Evolutionary conservation across 2,113 vertebrate species (phyloP), one percentile per base, ranked within the genome.

Genomic region (Octodon degus): DNA sequence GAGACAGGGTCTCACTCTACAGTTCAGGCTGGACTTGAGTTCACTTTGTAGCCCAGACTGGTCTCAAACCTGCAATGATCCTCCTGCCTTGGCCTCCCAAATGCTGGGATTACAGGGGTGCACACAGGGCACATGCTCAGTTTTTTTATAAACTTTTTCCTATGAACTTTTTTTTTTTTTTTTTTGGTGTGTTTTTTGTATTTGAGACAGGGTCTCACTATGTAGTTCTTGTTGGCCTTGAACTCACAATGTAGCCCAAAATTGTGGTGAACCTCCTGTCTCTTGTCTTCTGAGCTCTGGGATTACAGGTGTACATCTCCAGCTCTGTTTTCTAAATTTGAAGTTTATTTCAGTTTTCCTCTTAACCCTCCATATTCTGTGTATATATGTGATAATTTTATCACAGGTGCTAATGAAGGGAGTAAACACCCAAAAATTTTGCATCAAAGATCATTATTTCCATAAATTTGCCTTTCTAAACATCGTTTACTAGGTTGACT

Each of bases 291-390:
- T 22, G n/a, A 22, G 70, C 37, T 8, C 70, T 72, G 70, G 70
- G 70, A 72, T 72, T 37, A 72, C 34, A 72, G 67, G 19, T n/a
- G 16, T 72, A 9, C 19, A 37, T n/a, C 70, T 9, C 70, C 70
- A 68, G n/a, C n/a, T 70, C 37, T 89, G 17, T 10, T 93, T 91
- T 91, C 79, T 92, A 58, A 86, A 82, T 7, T 67, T 96, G 50
- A 95, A 76, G 53, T 80, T 67, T 83, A 11, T 7, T 92, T 89
- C 30, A 60, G 65, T 90, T 94, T 68, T 37, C 12, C 12, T 86
- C 63, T 91, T 85, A 84, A 91, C 37, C 47, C 25, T 72, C 12
- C 16, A 22, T 84, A 58, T 68, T 83, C 72, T 93, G 0, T 89
- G 5, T 80, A 17, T 63, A 5, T 88, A 40, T 62, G 11, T 55